phyloP scores from a whole-genome alignment of 2,113 vertebrate genomes.

The Dendrocopos noguchii region DNA sequence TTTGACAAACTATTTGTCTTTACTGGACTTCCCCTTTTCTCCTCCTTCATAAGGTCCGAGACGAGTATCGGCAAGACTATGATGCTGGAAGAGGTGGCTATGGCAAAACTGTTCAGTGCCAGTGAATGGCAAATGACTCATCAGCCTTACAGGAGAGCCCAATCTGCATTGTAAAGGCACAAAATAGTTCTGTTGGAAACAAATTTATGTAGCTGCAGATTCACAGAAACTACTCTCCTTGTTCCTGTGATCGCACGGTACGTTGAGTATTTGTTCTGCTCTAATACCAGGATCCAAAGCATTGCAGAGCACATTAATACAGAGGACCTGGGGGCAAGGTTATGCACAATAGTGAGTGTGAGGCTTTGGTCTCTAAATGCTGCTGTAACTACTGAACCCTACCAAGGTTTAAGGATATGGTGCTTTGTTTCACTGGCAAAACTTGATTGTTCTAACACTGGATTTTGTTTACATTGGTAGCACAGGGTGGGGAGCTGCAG shows the following conservation, averaged over 20 bases:
- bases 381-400: conserved; percentile 15
- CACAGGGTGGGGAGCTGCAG: neutral
- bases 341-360: neutral
- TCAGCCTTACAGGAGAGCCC: neutral
- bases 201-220: neutral
- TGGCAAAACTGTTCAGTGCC: conserved; percentile 81
- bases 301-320: neutral
- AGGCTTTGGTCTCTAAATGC: neutral
- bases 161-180: neutral
- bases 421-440: conserved; percentile 34
- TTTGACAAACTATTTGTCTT: neutral
- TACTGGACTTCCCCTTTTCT: neutral
- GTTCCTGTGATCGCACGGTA: neutral
- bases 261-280: neutral
- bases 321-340: neutral
- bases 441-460: neutral
- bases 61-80: conserved; percentile 84
- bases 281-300: neutral
- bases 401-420: neutral
- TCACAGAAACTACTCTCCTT: neutral
- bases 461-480: conserved; percentile 34
- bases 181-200: neutral
- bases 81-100: conserved; percentile 88
- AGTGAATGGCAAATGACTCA: conserved; percentile 15
- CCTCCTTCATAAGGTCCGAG: conserved; percentile 73